These are phyloP conservation scores for Ganaspis sp. DNA, from an alignment of 1,140 invertebrate species.

Conservation along the genomic window DNA sequence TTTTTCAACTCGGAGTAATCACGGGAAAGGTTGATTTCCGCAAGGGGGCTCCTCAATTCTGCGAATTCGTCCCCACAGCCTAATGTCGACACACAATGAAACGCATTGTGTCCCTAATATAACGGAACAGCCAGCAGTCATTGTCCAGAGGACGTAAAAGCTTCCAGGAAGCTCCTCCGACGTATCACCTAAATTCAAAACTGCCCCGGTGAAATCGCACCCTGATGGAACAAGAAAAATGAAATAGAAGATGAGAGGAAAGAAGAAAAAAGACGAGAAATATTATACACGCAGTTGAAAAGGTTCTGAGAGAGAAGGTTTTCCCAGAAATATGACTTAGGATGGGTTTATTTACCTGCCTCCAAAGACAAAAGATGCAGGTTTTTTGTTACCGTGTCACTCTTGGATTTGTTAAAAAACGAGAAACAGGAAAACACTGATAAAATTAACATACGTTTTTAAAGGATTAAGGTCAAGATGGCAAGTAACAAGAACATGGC, in stretches of 20 bases:
- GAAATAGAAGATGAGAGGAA: not conserved
- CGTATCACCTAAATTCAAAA: not conserved
- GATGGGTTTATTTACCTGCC: conserved; percentile 2
- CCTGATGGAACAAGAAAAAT: not conserved
- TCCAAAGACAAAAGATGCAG: not conserved
- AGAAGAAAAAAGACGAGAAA: not conserved
- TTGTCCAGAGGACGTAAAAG: conserved; percentile 58
- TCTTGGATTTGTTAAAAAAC: not conserved
- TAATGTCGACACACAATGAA: conserved; percentile 52
- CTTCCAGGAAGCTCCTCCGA: conserved; percentile 50
- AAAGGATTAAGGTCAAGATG: too few relatives aligned
- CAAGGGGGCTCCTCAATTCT: conserved; percentile 54
- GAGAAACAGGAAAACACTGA: not conserved
- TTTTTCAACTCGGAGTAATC: conserved; percentile 40
- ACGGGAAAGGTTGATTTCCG: conserved; percentile 60
- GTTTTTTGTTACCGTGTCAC: not conserved
- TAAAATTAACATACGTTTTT: not conserved
- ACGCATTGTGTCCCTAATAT: conserved; percentile 57
- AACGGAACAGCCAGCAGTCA: conserved; percentile 51
- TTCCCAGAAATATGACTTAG: not conserved
- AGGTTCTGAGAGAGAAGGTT: not conserved
- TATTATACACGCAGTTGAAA: not conserved
- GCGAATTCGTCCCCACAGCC: conserved; percentile 46
- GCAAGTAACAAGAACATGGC: too few relatives aligned
- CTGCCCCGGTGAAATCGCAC: not conserved